phyloP scores from a whole-genome alignment of 2,888 invertebrate species.

The Fragum whitleyi region DNA sequence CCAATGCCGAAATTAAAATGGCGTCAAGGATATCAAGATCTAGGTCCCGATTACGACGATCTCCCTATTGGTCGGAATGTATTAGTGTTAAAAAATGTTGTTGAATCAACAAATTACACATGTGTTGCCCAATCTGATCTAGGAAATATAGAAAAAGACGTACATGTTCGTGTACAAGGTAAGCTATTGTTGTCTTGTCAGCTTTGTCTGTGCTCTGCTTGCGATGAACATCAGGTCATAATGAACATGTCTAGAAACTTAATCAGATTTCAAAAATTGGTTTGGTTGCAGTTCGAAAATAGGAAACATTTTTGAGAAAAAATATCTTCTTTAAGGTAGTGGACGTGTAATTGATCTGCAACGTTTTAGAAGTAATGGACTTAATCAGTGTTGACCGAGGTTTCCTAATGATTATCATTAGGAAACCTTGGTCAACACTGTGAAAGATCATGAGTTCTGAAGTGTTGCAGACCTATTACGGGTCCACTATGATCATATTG shows the following conservation, averaged over 20 bases:
- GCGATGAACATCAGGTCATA: background rate
- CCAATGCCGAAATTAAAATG: conserved; percentile 98
- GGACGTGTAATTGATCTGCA: too few species aligned
- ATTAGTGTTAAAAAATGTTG: conserved; percentile 93
- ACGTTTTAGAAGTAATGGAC: too few species aligned
- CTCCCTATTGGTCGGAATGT: conserved; percentile 90
- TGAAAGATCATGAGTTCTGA: too few species aligned
- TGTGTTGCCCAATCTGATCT: conserved; percentile 98
- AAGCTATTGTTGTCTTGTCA: conserved; percentile 62
- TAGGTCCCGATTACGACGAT: conserved; percentile 90
- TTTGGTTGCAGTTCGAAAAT: too few species aligned
- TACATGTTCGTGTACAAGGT: conserved; percentile 98
- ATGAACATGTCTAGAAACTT: background rate
- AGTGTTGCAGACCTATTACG: too few species aligned
- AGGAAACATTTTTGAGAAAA: too few species aligned
- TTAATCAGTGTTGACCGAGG: too few species aligned
- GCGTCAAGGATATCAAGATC: conserved; percentile 87
- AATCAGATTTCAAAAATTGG: background rate
- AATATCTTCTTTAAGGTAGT: too few species aligned
- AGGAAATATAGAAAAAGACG: conserved; percentile 93
- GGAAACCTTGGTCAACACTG: too few species aligned
- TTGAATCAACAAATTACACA: conserved; percentile 97
- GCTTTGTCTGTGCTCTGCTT: background rate
- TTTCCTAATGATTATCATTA: too few species aligned
- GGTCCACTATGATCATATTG: too few species aligned